A percentile compares a stretch with the other conserved stretches of the same genome.
phyloP scores from a whole-genome alignment of 1,140 invertebrate species.

The Pollicipes pollicipes region DNA sequence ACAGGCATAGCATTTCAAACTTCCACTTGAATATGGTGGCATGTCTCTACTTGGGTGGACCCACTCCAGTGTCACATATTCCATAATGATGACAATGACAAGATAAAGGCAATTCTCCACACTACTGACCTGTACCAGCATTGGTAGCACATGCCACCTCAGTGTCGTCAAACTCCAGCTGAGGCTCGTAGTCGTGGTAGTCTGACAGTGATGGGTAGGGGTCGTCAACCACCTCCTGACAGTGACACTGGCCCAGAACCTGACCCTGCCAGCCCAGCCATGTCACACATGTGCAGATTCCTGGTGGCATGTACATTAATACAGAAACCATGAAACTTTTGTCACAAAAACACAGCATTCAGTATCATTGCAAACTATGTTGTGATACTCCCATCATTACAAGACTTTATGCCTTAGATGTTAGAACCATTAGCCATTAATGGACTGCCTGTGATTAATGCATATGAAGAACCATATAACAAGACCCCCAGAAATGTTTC shows the following conservation, averaged over 20 bases:
- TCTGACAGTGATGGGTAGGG: conserved; percentile 73
- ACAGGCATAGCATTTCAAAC: too few species aligned
- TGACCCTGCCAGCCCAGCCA: neutral
- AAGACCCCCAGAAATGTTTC: too few species aligned
- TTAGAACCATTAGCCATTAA: too few species aligned
- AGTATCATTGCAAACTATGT: neutral
- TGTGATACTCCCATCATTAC: too few species aligned
- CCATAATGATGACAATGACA: too few species aligned
- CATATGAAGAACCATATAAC: neutral
- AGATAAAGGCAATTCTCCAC: too few species aligned
- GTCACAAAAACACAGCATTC: neutral
- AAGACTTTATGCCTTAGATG: too few species aligned
- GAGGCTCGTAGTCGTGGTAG: conserved; percentile 81
- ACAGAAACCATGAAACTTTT: neutral
- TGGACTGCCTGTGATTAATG: neutral
- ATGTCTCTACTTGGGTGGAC: too few species aligned
- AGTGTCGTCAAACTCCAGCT: conserved; percentile 88
- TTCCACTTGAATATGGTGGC: too few species aligned
- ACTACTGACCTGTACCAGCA: neutral
- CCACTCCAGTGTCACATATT: too few species aligned
- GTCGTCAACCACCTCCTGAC: conserved; percentile 45
- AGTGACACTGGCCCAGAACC: conserved; percentile 7
- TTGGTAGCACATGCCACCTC: conserved; percentile 36
- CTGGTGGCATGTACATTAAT: neutral
- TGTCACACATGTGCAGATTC: neutral